Evolutionary conservation across 2,113 vertebrate genomes (phyloP).

Genomic region (Larimichthys polyactis): DNA sequence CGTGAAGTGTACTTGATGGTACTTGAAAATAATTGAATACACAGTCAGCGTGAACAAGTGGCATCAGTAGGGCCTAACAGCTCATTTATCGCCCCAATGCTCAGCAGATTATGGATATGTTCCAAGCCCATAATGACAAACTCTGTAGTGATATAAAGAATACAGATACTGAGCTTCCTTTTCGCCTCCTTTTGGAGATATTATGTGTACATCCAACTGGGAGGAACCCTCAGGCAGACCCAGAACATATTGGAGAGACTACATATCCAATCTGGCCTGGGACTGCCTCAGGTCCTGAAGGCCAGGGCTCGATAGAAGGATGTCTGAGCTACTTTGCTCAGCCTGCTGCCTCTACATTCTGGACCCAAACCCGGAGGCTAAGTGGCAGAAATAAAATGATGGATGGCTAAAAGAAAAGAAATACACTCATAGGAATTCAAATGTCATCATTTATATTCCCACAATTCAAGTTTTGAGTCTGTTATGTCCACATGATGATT

Average conservation of each 20-base stretch:
- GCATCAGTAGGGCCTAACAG: neutral
- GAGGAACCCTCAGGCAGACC: neutral
- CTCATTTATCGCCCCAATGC: neutral
- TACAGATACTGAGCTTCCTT: neutral
- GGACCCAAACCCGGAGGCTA: neutral
- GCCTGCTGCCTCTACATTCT: neutral
- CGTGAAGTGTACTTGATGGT: neutral
- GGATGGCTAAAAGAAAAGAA: neutral
- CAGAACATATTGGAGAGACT: slow-evolving; percentile 1
- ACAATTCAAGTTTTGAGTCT: neutral
- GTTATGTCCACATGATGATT: neutral
- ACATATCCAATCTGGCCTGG: slow-evolving; percentile 14
- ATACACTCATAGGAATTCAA: neutral
- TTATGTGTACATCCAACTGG: slow-evolving; percentile 1
- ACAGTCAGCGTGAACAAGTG: neutral
- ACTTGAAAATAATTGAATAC: neutral
- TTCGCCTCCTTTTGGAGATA: neutral
- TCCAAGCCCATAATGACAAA: neutral
- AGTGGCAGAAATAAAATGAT: neutral
- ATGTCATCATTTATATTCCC: neutral
- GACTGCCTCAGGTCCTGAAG: neutral
- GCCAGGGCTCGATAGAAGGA: neutral
- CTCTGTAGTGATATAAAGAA: neutral
- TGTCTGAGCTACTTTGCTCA: neutral
- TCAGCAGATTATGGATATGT: neutral